Evolutionary conservation across 2,113 vertebrate species (phyloP), one percentile per base, ranked within the genome.

Genomic region (Amphiprion ocellaris): DNA sequence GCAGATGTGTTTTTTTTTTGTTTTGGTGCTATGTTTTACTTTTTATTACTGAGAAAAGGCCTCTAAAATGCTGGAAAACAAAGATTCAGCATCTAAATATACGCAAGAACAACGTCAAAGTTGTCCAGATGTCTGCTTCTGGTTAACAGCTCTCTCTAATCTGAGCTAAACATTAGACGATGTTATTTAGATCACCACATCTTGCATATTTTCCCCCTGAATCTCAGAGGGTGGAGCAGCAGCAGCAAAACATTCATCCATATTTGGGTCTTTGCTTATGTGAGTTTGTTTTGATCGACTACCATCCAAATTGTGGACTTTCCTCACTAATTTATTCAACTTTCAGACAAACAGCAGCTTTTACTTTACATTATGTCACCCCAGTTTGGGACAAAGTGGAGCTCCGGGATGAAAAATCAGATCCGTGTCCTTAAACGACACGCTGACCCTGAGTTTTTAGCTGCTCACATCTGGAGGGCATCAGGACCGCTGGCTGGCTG

Each of bases 401-500:
- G n/a, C 15, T 17, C 12, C 3, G 39, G 9, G 9, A 10, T 8
- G 9, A 47, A 65, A 73, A 71, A 4, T 28, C 2, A 10, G 24
- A 49, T 10, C 33, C 0, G 30, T 79, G 83, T 85, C 74, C 79
- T 87, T 33, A 85, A 76, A 74, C 65, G 60, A 67, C 69, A 24
- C 44, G 7, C 2, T 50, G 7, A 80, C 61, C 53, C 61, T 19
- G 33, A 58, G 11, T 41, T 15, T 65, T 7, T 4, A 55, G 50
- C 67, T 53, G 37, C 41, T 3, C 63, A 90, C 77, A 84, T 84
- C 76, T 77, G 83, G 60, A 58, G 39, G 41, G 52, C 76, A 79
- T 82, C 52, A 58, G 37, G 56, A 41, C 1, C 59, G 58, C 60
- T 47, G 64, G 33, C 47, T 79, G 77, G 26, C 12, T 64, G 84